A percentile compares a stretch with the other conserved stretches of the same genome.
phyloP scores from a whole-genome alignment of 2,888 invertebrate species.

The Pardosa pseudoannulata region DNA sequence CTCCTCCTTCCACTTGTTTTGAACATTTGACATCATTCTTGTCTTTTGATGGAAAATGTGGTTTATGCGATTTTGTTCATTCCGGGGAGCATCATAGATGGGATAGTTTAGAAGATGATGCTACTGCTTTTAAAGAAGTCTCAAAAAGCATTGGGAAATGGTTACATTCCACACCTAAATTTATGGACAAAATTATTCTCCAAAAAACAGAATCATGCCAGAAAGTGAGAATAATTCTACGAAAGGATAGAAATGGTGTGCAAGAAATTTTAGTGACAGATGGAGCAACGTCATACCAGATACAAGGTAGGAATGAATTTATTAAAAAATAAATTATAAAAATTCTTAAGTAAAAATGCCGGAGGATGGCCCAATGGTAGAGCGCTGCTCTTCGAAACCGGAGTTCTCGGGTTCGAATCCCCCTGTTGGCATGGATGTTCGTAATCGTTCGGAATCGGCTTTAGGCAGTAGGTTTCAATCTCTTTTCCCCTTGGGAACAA shows the following conservation, averaged over 20 bases:
- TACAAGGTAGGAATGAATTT: slow-evolving; percentile 51
- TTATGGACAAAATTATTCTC: slow-evolving; percentile 29
- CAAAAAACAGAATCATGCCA: slow-evolving; percentile 16
- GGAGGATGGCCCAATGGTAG: no score
- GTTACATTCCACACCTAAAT: slow-evolving; percentile 18
- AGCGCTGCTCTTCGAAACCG: no score
- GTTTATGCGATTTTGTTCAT: slow-evolving; percentile 65
- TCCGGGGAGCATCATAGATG: slow-evolving; percentile 53
- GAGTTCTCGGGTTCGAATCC: no score
- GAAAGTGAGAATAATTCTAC: slow-evolving; percentile 34
- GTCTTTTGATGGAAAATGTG: slow-evolving; percentile 43
- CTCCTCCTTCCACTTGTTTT: not conserved
- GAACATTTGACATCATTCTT: slow-evolving; percentile 32
- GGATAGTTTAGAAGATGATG: slow-evolving; percentile 68
- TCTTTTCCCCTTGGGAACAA: no score
- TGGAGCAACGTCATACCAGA: slow-evolving; percentile 34
- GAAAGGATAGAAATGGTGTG: slow-evolving; percentile 19
- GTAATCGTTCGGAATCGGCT: no score
- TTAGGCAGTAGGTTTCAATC: no score
- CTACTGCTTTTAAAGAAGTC: slow-evolving; percentile 45
- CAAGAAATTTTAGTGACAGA: slow-evolving; percentile 46
- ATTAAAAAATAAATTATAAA: no score
- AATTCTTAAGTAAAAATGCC: no score
- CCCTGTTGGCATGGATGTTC: no score
- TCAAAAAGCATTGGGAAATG: slow-evolving; percentile 29